These are phyloP conservation scores for Pyrocoelia pectoralis DNA, from an alignment of 2,888 invertebrate genomes.

Conservation along the genomic window DNA sequence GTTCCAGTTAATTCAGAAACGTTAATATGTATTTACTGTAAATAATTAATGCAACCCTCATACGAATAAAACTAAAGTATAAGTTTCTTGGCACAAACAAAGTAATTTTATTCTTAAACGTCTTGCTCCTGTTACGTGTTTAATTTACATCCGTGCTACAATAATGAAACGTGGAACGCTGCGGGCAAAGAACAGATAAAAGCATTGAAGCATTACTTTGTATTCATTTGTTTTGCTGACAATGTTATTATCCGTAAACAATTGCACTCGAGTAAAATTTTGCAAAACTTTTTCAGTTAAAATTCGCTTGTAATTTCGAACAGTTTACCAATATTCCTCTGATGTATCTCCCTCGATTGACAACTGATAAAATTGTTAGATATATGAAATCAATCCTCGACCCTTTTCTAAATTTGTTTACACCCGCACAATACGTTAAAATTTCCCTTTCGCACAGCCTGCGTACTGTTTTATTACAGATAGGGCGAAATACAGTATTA, in stretches of 20 bases:
- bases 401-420: constrained; percentile 34
- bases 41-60: too few species aligned
- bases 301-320: neutral
- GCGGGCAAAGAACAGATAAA: constrained; percentile 9
- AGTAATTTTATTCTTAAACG: neutral
- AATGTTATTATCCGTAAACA: neutral
- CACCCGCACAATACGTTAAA: constrained; percentile 40
- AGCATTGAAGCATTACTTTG: constrained; percentile 1
- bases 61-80: neutral
- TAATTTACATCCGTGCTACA: constrained; percentile 7
- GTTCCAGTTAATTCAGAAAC: too few species aligned
- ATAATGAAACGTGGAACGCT: neutral
- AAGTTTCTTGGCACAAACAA: neutral
- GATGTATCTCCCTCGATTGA: neutral
- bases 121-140: neutral
- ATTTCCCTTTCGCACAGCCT: constrained; percentile 28
- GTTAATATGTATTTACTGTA: too few species aligned
- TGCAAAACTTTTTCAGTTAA: too few species aligned
- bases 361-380: constrained; percentile 5
- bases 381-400: constrained; percentile 19
- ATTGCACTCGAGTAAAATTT: neutral
- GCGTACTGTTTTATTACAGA: constrained; percentile 36
- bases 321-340: neutral
- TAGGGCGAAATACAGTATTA: constrained; percentile 40
- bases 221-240: neutral